These are phyloP conservation scores for Limnothrissa miodon DNA, from an alignment of 2,113 vertebrate genomes.

Conservation along the genomic window DNA sequence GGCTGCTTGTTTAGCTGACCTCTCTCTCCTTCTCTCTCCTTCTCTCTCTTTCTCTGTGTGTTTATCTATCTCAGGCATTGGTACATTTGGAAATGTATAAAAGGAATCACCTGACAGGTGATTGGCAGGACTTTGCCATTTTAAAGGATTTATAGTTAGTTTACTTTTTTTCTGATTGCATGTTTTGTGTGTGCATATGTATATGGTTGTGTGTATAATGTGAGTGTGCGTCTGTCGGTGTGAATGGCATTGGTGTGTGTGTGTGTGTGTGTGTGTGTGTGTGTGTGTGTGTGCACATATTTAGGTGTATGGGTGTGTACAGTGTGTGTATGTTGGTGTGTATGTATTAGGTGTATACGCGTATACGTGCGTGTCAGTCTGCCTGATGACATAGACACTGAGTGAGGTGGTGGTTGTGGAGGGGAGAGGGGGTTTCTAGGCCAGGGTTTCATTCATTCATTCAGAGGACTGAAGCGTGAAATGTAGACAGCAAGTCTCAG, in stretches of 20 bases:
- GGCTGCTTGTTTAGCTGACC: slow-evolving; percentile 34
- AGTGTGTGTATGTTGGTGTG: background rate
- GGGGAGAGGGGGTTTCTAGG: background rate
- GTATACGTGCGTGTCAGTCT: background rate
- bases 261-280: background rate
- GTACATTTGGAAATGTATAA: background rate
- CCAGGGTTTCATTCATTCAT: slow-evolving; percentile 13
- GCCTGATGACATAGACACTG: background rate
- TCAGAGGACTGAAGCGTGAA: slow-evolving; percentile 2
- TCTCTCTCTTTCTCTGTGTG: background rate
- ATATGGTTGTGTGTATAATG: background rate
- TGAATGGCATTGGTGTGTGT: background rate
- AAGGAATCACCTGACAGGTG: background rate
- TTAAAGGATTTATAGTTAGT: background rate
- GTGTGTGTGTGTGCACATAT: background rate
- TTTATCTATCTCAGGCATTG: background rate
- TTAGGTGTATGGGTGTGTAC: background rate
- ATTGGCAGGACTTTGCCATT: no score
- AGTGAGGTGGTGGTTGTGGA: background rate
- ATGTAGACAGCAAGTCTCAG: slow-evolving; percentile 11
- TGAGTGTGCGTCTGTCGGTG: background rate
- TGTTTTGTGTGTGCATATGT: background rate
- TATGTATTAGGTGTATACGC: background rate
- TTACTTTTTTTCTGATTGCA: background rate
- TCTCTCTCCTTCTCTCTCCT: background rate